Evolutionary conservation across 2,113 vertebrate species (phyloP).

Genomic region (Corydoras maculifer): DNA sequence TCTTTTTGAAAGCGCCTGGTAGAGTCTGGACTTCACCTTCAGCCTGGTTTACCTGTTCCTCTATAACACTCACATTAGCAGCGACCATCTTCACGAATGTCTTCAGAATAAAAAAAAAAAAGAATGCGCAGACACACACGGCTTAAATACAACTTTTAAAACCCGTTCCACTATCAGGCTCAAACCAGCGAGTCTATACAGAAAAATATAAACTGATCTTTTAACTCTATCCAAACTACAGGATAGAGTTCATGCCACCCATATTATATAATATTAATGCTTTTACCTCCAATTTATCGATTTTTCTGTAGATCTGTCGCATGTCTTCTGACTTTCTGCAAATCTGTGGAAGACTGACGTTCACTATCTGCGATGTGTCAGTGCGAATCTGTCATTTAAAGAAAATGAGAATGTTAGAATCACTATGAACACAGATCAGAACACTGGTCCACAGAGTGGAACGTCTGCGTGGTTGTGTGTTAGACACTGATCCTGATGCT

Average conservation of each 20-base stretch:
- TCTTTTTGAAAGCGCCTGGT: slow-evolving; percentile 78
- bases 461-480: not conserved
- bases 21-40: slow-evolving; percentile 82
- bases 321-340: slow-evolving; percentile 82
- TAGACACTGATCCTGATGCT: not conserved
- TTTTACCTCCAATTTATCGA: slow-evolving; percentile 85
- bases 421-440: not conserved
- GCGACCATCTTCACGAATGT: slow-evolving; percentile 88
- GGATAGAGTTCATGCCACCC: too few species aligned
- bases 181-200: not conserved
- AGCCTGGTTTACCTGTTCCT: slow-evolving; percentile 80
- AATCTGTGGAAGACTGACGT: slow-evolving; percentile 87
- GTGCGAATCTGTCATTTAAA: slow-evolving; percentile 71
- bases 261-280: too few species aligned
- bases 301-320: slow-evolving; percentile 81
- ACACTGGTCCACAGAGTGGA: not conserved
- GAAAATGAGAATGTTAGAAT: not conserved
- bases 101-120: slow-evolving; percentile 45
- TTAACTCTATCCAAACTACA: too few species aligned
- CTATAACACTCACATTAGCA: slow-evolving; percentile 73
- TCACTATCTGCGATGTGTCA: slow-evolving; percentile 85
- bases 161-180: too few species aligned
- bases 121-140: not conserved
- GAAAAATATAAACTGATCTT: too few species aligned
- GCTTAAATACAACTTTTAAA: not conserved